Evolutionary conservation across 2,888 invertebrate species (phyloP).

Genomic region (Cryptocephalus primarius): DNA sequence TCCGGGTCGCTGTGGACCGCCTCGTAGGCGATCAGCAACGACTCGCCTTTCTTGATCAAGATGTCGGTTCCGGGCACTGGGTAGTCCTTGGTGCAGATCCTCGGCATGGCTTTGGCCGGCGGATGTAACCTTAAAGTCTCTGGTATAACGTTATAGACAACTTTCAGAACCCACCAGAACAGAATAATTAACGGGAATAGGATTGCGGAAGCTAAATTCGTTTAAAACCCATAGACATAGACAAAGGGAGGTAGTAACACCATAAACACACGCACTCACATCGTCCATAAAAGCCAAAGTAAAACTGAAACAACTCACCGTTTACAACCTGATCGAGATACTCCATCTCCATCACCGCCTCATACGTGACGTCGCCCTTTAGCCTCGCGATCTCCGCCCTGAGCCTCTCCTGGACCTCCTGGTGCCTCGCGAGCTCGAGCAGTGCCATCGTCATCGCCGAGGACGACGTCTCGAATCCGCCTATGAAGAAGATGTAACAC

Average conservation of each 20-base stretch:
- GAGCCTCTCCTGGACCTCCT: conserved; percentile 31
- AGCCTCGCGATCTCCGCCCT: conserved; percentile 34
- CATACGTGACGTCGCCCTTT: conserved; percentile 36
- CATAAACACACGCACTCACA: too few relatives aligned
- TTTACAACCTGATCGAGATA: conserved; percentile 20
- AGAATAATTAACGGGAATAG: too few relatives aligned
- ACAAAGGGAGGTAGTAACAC: too few relatives aligned
- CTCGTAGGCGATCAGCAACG: conserved; percentile 13
- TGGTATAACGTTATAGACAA: conserved; percentile 2
- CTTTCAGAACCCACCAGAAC: too few relatives aligned
- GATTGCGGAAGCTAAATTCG: too few relatives aligned
- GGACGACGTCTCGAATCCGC: conserved; percentile 36
- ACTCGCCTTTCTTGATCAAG: conserved; percentile 14
- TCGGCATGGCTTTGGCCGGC: conserved; percentile 10
- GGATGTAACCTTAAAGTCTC: conserved; percentile 22
- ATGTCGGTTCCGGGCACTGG: conserved; percentile 16
- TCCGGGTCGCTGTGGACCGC: conserved; percentile 21
- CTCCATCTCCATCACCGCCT: conserved; percentile 24
- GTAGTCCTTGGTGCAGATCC: conserved; percentile 18
- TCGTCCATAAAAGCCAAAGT: too few relatives aligned
- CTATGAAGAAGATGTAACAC: conserved; percentile 43
- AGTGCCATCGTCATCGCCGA: conserved; percentile 20
- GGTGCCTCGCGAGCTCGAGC: conserved; percentile 33
- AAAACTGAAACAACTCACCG: too few relatives aligned
- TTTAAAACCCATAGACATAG: too few relatives aligned